Conservation (phyloP, 2,888 invertebrate species). For the Drosophila longiperda region DNA sequence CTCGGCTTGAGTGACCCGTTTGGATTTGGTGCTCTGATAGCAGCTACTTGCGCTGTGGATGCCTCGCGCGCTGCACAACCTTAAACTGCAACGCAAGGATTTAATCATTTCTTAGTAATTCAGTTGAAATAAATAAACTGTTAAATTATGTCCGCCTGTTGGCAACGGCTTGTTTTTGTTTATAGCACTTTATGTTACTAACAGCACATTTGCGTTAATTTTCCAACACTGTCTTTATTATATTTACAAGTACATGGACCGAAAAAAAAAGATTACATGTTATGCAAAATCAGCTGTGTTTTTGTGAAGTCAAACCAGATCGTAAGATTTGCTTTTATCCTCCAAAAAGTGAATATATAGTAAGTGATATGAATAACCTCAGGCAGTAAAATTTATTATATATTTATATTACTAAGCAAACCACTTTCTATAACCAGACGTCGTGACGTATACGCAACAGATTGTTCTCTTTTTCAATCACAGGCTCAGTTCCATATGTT, state of each 20-base stretch:
- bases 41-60: slow-evolving; percentile 7
- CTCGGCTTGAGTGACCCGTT: slow-evolving; percentile 44
- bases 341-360: neutral
- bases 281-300: neutral
- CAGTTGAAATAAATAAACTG: neutral
- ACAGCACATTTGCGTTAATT: neutral
- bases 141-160: neutral
- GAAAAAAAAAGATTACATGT: neutral
- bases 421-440: neutral
- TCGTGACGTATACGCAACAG: neutral
- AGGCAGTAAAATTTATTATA: neutral
- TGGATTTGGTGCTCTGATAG: slow-evolving; percentile 54
- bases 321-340: neutral
- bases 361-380: neutral
- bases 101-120: slow-evolving; percentile 42
- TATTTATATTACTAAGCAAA: neutral
- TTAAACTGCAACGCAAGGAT: slow-evolving; percentile 39
- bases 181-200: slow-evolving; percentile 14
- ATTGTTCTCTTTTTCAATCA: neutral
- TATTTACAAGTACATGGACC: slow-evolving; percentile 43
- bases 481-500: neutral
- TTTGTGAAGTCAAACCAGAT: neutral
- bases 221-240: slow-evolving; percentile 43
- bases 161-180: slow-evolving; percentile 46
- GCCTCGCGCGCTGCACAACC: slow-evolving; percentile 24